Percentiles rank a stretch among this genome's conserved stretches.
These are phyloP conservation scores for Eudyptes chrysolophus DNA, from an alignment of 2,113 vertebrate genomes.

Conservation along the genomic window DNA sequence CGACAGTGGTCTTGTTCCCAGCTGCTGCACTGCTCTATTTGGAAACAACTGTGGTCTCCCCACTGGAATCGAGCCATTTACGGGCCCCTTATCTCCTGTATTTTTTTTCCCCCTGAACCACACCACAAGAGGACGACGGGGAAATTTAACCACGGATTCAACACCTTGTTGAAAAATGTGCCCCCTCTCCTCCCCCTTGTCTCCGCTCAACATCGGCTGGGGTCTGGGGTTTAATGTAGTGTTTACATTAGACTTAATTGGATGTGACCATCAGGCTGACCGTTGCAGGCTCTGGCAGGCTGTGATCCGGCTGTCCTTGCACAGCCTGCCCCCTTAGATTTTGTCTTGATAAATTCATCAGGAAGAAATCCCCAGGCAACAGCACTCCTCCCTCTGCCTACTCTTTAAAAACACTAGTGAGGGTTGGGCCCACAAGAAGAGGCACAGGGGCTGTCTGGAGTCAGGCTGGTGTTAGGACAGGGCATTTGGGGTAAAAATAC, in stretches of 20 bases:
- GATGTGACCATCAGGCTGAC: neutral
- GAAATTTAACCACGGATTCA: neutral
- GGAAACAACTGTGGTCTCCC: neutral
- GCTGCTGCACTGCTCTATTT: neutral
- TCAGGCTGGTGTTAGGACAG: neutral
- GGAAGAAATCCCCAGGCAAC: neutral
- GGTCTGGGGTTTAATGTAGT: neutral
- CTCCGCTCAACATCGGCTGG: neutral
- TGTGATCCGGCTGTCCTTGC: neutral
- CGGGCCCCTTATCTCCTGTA: neutral
- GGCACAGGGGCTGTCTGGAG: neutral
- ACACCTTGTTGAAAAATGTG: neutral
- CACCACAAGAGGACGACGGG: rapidly evolving
- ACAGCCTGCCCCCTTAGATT: neutral
- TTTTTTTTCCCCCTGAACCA: rapidly evolving
- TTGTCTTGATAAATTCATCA: neutral
- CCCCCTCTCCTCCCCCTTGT: neutral
- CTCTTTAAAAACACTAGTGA: neutral
- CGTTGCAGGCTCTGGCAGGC: neutral
- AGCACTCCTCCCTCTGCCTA: neutral
- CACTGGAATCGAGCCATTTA: neutral
- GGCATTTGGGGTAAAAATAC: neutral
- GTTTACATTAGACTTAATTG: neutral
- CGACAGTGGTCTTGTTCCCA: neutral
- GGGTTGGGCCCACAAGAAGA: neutral